Evolutionary conservation across 2,888 invertebrate species (phyloP), one percentile per base, ranked within the genome.

Genomic region (Habroteleia sp.): DNA sequence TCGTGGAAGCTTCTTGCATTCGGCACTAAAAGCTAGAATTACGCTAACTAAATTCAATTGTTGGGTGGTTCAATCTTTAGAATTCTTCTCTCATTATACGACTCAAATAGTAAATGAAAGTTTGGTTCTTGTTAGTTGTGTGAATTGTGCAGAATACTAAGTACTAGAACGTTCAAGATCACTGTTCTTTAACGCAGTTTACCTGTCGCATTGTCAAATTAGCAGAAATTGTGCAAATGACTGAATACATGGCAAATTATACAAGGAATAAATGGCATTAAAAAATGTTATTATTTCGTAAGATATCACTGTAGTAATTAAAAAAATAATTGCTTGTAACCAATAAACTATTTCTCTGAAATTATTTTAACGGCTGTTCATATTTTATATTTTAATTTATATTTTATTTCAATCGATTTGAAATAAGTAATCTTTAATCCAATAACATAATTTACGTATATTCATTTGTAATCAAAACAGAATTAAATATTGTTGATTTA

Each of bases 71-170:
- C 54, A 54, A 54, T 54, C 54, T 54, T 39, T 54, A 29, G 37
- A 27, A 25, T 54, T 54, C 54, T 54, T 54, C 14, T 6, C 29
- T 25, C 39, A 25, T 37, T 52, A 29, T 50, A 11, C 23, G 20
- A 7, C 23, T 35, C 33, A 52, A 52, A 52, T 37, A 25, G 37
- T 37, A 52, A 52, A 52, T 35, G 23, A 52, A 52, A 52, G 52
- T 52, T 52, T 52, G 35, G 52, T 37, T 52, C 52, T 52, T 52
- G 52, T 52, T 52, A 52, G 52, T 37, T n/a, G n/a, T 37, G 37
- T 52, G 52, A 37, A 52, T 52, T 37, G 52, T 13, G 29, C 8
- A 11, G 33, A 44, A 44, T 44, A 27, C 44, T 44, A 44, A 44
- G 44, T 44, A 44, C 44, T 13, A 5, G 27, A 13, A 17, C 14